phyloP scores from a whole-genome alignment of 2,888 invertebrate genomes.

The Lumbricus terrestris region DNA sequence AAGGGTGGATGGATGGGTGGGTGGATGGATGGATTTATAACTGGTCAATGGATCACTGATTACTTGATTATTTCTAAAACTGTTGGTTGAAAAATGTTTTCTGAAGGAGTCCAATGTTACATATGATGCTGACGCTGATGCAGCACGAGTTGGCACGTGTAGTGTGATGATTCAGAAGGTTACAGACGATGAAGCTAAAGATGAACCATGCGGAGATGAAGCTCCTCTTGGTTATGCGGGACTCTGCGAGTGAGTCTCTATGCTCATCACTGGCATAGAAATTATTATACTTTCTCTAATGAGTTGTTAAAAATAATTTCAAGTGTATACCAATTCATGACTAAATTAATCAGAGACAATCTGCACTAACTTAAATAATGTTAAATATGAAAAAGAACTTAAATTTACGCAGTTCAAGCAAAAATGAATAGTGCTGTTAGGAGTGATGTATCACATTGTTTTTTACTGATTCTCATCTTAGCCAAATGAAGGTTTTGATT shows the following conservation, averaged over 20 bases:
- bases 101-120: background rate
- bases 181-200: constrained; percentile 61
- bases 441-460: background rate
- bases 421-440: background rate
- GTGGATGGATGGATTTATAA: background rate
- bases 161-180: constrained; percentile 35
- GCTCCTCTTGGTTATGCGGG: constrained; percentile 78
- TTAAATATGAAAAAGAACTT: too few relatives aligned
- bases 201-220: constrained; percentile 79
- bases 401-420: too few relatives aligned
- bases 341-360: too few relatives aligned
- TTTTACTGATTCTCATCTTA: background rate
- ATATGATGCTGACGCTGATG: constrained; percentile 23
- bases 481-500: background rate
- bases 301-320: too few relatives aligned
- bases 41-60: fast-evolving
- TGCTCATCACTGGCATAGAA: background rate
- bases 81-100: background rate
- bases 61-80: background rate
- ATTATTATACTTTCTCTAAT: too few relatives aligned
- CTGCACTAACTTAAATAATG: too few relatives aligned
- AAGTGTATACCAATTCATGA: too few relatives aligned
- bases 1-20: background rate
- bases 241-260: constrained; percentile 77
- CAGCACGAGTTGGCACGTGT: constrained; percentile 10